Evolutionary conservation across 1,140 invertebrate genomes (phyloP).

Genomic region (Stenopsyche tienmushanensis): DNA sequence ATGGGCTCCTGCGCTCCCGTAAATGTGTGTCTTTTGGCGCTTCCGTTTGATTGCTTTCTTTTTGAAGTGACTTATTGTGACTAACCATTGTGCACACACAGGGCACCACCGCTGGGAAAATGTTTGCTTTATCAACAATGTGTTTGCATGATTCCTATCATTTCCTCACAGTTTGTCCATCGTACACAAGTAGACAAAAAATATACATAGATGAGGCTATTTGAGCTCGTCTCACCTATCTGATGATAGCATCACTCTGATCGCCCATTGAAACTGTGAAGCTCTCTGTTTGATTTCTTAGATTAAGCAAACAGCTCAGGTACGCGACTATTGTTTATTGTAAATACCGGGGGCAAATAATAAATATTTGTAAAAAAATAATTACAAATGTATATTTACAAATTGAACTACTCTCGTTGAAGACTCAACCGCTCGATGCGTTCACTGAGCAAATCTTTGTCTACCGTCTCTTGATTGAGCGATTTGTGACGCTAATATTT

Average conservation of each 20-base stretch:
- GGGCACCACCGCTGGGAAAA: constrained; percentile 14
- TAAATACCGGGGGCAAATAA: constrained; percentile 37
- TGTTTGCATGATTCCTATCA: constrained; percentile 41
- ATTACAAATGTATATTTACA: constrained; percentile 39
- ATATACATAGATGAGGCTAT: background rate
- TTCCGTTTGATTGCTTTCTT: constrained; percentile 35
- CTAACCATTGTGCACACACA: constrained; percentile 29
- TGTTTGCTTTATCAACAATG: constrained; percentile 38
- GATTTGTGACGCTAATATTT: constrained; percentile 11
- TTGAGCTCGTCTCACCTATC: constrained; percentile 18
- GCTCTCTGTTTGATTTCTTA: constrained; percentile 36
- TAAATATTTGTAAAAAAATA: constrained; percentile 40
- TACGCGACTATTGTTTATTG: constrained; percentile 36
- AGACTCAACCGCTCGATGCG: constrained; percentile 8
- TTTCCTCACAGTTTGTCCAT: constrained; percentile 19
- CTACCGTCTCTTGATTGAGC: constrained; percentile 6
- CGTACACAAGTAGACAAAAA: constrained; percentile 9
- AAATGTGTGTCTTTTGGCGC: constrained; percentile 22
- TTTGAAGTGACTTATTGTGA: constrained; percentile 37
- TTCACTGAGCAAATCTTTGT: constrained; percentile 17
- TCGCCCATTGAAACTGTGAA: background rate
- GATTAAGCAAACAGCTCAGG: constrained; percentile 40
- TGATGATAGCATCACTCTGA: constrained; percentile 16
- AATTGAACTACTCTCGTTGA: background rate
- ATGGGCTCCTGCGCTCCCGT: background rate